These are phyloP conservation scores for Ormyrus thymus DNA, from an alignment of 2,888 invertebrate genomes.

Conservation along the genomic window DNA sequence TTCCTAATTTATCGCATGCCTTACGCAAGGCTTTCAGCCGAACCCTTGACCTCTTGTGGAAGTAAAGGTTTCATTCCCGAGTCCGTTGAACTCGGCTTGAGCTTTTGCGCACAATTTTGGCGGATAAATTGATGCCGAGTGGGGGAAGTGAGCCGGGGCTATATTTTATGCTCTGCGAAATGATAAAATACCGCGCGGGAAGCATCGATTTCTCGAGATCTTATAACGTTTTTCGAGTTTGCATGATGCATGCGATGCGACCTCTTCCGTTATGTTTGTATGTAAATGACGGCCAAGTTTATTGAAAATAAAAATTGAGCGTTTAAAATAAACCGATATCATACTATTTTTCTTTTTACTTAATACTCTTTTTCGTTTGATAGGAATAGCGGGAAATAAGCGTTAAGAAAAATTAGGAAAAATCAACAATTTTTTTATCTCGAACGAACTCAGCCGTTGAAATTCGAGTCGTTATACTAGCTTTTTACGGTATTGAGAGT, in stretches of 20 bases:
- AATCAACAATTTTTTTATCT: too few relatives aligned
- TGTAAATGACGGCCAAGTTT: not conserved
- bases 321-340: too few relatives aligned
- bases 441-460: not conserved
- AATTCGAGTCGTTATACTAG: slow-evolving; percentile 2
- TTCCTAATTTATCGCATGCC: slow-evolving; percentile 39
- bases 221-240: not conserved
- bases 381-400: too few relatives aligned
- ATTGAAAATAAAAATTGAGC: not conserved
- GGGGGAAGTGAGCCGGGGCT: not conserved
- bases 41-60: not conserved
- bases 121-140: not conserved
- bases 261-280: not conserved
- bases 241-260: not conserved
- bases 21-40: slow-evolving; percentile 10
- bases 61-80: too few relatives aligned
- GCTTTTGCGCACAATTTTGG: not conserved
- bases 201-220: not conserved
- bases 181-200: not conserved
- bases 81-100: slow-evolving; percentile 1
- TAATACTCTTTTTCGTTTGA: too few relatives aligned
- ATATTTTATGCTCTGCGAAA: not conserved
- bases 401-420: too few relatives aligned
- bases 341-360: too few relatives aligned
- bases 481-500: slow-evolving; percentile 12